Evolutionary conservation across 2,888 invertebrate genomes (phyloP), one percentile per base, ranked within the genome.

Genomic region (Drosophila eohydei): DNA sequence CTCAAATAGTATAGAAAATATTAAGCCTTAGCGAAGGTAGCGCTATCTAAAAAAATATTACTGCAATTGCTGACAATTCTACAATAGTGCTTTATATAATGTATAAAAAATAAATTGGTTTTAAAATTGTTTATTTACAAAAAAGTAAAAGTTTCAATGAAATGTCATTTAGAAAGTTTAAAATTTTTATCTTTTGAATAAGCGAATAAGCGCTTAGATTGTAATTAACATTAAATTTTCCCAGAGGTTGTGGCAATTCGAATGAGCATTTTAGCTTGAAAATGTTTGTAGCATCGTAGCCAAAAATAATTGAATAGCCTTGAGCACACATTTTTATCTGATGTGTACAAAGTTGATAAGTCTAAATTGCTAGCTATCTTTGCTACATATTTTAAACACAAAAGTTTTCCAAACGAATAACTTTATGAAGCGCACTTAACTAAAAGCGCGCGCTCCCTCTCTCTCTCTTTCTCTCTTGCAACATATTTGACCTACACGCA

Each of bases 401-500:
- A 56, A 66, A 54, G 34, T 66, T 62, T 46, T 16, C 11, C 52
- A 66, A 54, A 52, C 38, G 44, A 52, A 52, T 21, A 38, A 54
- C 5, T 51, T 38, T 46, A 34, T 46, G 26, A 54, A 62, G 26
- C 54, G n/a, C n/a, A 58, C 54, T 67, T 55, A 36, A 46, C 59
- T 67, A 46, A 52, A 68, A 26, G 14, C 21, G 16, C 21, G 0
- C n/a, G 3, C 34, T 34, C 34, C 1, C 14, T 34, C 7, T 36
- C 4, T 36, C 12, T 26, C 26, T 14, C 9, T 3, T 5, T n/a
- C 26, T 21, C 34, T 26, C 14, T 14, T 28, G 48, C 79, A 73
- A 80, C 78, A 83, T 66, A 57, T 87, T 81, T 80, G 87, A 78
- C 84, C 87, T 84, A 80, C 74, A 81, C 61, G 64, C 87, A 87